Evolutionary conservation across 2,888 invertebrate species (phyloP), one percentile per base, ranked within the genome.

Genomic region (Noctua janthe): DNA sequence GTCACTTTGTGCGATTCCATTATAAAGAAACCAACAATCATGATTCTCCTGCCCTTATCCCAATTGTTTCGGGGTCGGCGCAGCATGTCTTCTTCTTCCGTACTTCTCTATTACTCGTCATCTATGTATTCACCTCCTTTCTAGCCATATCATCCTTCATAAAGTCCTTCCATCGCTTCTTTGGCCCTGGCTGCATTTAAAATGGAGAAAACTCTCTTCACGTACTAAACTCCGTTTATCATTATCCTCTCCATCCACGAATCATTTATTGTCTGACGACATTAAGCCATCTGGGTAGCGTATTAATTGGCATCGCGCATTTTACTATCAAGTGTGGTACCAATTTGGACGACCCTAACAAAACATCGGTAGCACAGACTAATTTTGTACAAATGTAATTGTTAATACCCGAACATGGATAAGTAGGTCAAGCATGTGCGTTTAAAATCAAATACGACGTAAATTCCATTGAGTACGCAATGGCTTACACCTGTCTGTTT

Each of bases 361-460:
- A 69, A 74, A 64, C n/a, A 69, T 59, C 29, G 20, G 56, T 70
- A 82, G 13, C 39, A 71, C 66, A 74, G 3, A 73, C 39, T 69
- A 59, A 77, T 76, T 76, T 78, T 35, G 56, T 73, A 77, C 74
- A 84, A 85, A 78, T 78, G 71, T 78, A 78, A 85, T 83, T 88
- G 88, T 83, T 83, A 71, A 83, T 64, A 47, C 39, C 64, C 86
- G 17, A 73, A 86, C 20, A 80, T 81, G 80, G 88, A 15, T 71
- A 88, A 71, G 15, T 81, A 76, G 88, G 88, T 81, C 83, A 83
- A 83, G 73, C 59, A 74, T 78, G 66, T 43, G 54, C 74, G 74
- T 76, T 84, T 86, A 84, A 69, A 76, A 78, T 70, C 71, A 35
- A 78, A 83, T 79, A 76, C 75, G 29, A 81, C 64, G 66, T 64